phyloP scores from a whole-genome alignment of 2,113 vertebrate species.

The Fukomys damarensis region DNA sequence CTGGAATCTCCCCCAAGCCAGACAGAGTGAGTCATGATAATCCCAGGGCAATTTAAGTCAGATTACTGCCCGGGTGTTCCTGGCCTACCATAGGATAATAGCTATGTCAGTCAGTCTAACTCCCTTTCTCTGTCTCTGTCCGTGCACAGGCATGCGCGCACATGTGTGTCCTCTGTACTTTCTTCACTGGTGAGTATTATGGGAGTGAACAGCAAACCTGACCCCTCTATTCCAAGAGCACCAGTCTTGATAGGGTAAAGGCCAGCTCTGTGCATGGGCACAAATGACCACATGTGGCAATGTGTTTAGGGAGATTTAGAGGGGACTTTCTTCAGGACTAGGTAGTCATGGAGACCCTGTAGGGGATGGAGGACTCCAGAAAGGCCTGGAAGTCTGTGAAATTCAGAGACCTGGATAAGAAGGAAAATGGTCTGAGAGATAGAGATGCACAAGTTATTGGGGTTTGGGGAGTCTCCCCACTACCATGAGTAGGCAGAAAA shows the following conservation, averaged over 20 bases:
- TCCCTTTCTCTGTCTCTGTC: background rate
- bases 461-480: background rate
- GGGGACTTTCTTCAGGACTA: background rate
- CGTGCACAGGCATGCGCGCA: too few relatives aligned
- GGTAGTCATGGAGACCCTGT: fast-evolving
- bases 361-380: too few relatives aligned
- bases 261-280: too few relatives aligned
- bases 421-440: background rate
- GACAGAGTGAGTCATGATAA: background rate
- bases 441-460: fast-evolving
- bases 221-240: fast-evolving
- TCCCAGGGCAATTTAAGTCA: background rate
- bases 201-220: background rate
- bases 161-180: too few relatives aligned
- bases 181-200: background rate
- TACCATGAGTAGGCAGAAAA: background rate
- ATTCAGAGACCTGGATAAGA: background rate
- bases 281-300: fast-evolving
- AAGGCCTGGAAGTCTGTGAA: background rate
- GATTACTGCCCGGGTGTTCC: too few relatives aligned
- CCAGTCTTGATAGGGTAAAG: background rate
- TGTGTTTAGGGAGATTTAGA: background rate
- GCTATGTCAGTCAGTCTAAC: fast-evolving
- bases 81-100: background rate
- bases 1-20: background rate